Conservation (phyloP, 23 tunicate genomes). For the Corella eumyota region DNA sequence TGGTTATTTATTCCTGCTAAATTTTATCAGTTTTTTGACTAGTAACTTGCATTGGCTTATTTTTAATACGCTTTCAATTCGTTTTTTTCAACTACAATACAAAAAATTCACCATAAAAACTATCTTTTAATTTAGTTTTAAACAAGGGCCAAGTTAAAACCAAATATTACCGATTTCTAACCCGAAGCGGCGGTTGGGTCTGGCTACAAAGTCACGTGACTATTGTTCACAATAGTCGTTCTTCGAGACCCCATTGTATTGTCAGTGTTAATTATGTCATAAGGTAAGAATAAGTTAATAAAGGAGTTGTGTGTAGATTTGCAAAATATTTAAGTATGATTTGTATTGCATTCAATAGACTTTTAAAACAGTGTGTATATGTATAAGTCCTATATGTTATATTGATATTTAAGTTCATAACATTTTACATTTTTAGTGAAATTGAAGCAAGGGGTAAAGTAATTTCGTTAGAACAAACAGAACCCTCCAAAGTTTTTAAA, state of each 20-base stretch:
- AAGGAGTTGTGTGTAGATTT: not conserved
- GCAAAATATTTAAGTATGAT: not conserved
- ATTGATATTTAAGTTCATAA: not conserved
- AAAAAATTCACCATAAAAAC: too few relatives aligned
- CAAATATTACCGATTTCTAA: slow-evolving; percentile 78
- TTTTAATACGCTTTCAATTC: too few relatives aligned
- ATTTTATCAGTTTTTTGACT: not conserved
- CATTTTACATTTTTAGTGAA: slow-evolving; percentile 11
- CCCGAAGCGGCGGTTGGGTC: slow-evolving; percentile 76
- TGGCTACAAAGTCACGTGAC: slow-evolving; percentile 93
- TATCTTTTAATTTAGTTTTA: slow-evolving; percentile 50
- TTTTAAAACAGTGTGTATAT: not conserved
- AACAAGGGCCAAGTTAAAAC: slow-evolving; percentile 88
- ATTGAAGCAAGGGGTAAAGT: slow-evolving; percentile 24
- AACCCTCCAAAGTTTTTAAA: slow-evolving; percentile 52
- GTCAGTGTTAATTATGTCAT: slow-evolving; percentile 90
- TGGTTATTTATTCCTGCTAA: not conserved
- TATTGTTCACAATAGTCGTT: slow-evolving; percentile 83
- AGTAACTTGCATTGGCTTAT: too few relatives aligned
- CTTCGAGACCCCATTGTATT: slow-evolving; percentile 88
- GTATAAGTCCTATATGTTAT: not conserved
- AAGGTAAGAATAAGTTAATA: slow-evolving; percentile 25
- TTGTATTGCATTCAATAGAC: not conserved
- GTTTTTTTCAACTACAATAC: too few relatives aligned
- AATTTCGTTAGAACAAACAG: slow-evolving; percentile 35